phyloP scores from a whole-genome alignment of 2,888 invertebrate genomes.

The Tiphia femorata region DNA sequence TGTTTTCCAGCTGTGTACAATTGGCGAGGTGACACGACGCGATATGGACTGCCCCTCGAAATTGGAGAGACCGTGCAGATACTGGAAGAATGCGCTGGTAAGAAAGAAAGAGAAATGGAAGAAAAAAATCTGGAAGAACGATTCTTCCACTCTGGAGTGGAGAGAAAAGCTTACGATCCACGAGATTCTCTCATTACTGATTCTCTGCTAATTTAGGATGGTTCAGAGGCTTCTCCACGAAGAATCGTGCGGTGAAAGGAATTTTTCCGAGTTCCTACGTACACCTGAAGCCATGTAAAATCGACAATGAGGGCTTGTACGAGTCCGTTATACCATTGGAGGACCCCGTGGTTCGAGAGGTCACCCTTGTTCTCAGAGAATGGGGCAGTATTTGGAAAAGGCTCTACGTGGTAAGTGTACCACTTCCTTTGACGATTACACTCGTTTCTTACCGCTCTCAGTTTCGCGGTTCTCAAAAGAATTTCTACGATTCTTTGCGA shows the following conservation, averaged over 20 bases:
- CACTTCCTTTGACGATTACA: too few relatives aligned
- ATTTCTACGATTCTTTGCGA: too few relatives aligned
- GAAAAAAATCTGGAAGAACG: too few relatives aligned
- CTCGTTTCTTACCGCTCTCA: neutral
- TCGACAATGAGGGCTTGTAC: constrained; percentile 85
- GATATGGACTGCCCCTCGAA: constrained; percentile 85
- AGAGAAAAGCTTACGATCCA: neutral
- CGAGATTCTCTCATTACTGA: neutral
- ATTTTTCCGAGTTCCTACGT: constrained; percentile 89
- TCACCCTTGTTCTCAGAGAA: constrained; percentile 90
- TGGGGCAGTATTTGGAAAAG: constrained; percentile 95
- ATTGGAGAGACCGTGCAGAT: constrained; percentile 95
- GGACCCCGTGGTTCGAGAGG: constrained; percentile 92
- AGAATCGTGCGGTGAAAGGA: constrained; percentile 76
- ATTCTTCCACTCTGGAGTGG: neutral
- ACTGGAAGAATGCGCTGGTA: constrained; percentile 88
- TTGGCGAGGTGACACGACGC: constrained; percentile 89
- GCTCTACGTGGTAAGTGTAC: constrained; percentile 84
- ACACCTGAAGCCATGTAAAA: constrained; percentile 80
- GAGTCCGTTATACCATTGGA: constrained; percentile 82
- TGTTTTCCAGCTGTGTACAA: constrained; percentile 86
- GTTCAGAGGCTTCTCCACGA: constrained; percentile 89
- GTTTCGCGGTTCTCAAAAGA: too few relatives aligned
- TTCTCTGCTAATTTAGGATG: constrained; percentile 73
- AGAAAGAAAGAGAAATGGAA: constrained; percentile 27